Conservation (phyloP, 2,888 invertebrate species). For the Dryomyza anilis region DNA sequence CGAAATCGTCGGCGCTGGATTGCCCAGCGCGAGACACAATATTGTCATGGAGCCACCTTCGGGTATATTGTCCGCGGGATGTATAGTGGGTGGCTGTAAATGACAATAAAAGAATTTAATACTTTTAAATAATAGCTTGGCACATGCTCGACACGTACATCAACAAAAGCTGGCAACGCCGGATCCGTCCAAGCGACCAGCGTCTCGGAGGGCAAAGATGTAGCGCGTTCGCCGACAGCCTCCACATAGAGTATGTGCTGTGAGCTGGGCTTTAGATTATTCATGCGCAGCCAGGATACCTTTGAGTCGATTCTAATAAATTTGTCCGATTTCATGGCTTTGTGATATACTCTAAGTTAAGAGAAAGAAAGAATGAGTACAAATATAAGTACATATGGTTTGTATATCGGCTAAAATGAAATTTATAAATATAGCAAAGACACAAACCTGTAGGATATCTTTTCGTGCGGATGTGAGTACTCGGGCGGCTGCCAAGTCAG, state of each 20-base stretch:
- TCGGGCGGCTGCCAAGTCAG: constrained; percentile 86
- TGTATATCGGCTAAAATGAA: not conserved
- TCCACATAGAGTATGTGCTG: constrained; percentile 81
- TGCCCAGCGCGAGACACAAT: constrained; percentile 82
- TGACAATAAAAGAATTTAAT: too few relatives aligned
- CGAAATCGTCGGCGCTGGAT: constrained; percentile 83
- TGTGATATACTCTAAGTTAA: constrained; percentile 69
- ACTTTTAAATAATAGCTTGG: too few relatives aligned
- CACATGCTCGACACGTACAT: constrained; percentile 69
- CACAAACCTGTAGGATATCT: constrained; percentile 74
- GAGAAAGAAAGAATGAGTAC: not conserved
- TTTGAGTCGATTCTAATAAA: constrained; percentile 70
- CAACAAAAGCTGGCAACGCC: constrained; percentile 84
- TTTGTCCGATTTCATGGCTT: constrained; percentile 68
- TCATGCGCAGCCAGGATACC: constrained; percentile 74
- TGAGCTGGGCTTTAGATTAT: constrained; percentile 76
- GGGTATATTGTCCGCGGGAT: constrained; percentile 80
- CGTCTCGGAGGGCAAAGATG: constrained; percentile 80
- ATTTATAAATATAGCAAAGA: not conserved
- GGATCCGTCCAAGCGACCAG: constrained; percentile 87
- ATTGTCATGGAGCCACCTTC: constrained; percentile 88
- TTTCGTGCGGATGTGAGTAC: constrained; percentile 79
- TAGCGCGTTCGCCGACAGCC: constrained; percentile 72
- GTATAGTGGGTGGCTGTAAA: constrained; percentile 77
- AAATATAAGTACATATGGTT: not conserved